Conservation (phyloP, 2,113 vertebrate species). For the Plectropomus leopardus region DNA sequence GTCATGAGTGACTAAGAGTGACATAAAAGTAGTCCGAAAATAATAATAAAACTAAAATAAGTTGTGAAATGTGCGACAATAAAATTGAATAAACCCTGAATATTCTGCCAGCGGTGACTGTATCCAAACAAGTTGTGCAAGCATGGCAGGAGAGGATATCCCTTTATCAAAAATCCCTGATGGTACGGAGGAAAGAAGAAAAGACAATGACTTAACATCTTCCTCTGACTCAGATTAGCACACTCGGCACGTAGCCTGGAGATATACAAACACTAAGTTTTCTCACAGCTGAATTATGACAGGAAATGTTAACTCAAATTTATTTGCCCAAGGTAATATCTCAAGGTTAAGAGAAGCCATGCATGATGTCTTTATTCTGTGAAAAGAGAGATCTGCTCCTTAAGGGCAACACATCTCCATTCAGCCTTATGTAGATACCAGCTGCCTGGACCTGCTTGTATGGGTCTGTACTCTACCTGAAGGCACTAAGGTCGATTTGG, state of each 20-base stretch:
- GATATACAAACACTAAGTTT: slow-evolving; percentile 44
- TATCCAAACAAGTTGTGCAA: slow-evolving; percentile 25
- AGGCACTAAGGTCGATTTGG: slow-evolving; percentile 33
- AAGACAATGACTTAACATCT: slow-evolving; percentile 47
- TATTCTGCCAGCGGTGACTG: slow-evolving; percentile 18
- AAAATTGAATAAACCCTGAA: slow-evolving; percentile 44
- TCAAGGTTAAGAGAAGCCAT: slow-evolving; percentile 57
- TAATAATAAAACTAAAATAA: slow-evolving; percentile 19
- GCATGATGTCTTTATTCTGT: slow-evolving; percentile 48
- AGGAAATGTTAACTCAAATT: slow-evolving; percentile 61
- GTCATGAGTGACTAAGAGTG: slow-evolving; percentile 28
- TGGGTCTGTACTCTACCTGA: slow-evolving; percentile 17
- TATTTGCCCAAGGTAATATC: slow-evolving; percentile 48
- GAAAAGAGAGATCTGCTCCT: slow-evolving; percentile 17
- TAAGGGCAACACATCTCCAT: slow-evolving; percentile 35
- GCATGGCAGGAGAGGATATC: slow-evolving; percentile 20
- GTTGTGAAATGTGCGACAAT: slow-evolving; percentile 41
- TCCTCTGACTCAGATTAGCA: slow-evolving; percentile 53
- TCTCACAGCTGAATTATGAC: slow-evolving; percentile 48
- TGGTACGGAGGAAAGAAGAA: slow-evolving; percentile 17
- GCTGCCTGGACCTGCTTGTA: slow-evolving; percentile 1
- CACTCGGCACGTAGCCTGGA: slow-evolving; percentile 34
- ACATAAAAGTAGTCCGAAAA: slow-evolving; percentile 15
- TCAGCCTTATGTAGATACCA: slow-evolving; percentile 16
- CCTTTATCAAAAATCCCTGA: slow-evolving; percentile 45